A percentile compares a stretch with the other conserved stretches of the same genome.
Evolutionary conservation across 2,888 invertebrate species (phyloP).

Genomic region (Adelphocoris suturalis): DNA sequence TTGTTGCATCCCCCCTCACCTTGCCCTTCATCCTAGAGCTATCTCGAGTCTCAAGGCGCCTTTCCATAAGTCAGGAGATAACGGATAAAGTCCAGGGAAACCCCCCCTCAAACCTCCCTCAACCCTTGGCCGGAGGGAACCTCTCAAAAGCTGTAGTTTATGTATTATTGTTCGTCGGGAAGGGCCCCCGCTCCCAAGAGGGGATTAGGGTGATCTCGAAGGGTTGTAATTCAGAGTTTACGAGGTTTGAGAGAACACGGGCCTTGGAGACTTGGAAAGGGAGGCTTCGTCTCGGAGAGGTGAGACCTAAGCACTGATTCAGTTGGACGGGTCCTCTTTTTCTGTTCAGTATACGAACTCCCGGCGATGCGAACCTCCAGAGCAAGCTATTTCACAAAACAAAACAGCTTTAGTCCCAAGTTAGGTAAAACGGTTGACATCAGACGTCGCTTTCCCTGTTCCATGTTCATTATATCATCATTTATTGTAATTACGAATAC

Average conservation of each 20-base stretch:
- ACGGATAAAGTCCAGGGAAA: not conserved
- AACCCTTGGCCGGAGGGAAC: not conserved
- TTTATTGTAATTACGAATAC: too few species aligned
- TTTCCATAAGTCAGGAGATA: slow-evolving; percentile 32
- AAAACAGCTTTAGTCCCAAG: too few species aligned
- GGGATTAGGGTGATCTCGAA: slow-evolving; percentile 16
- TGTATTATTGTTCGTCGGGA: slow-evolving; percentile 26
- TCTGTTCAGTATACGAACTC: too few species aligned
- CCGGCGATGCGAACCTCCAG: too few species aligned
- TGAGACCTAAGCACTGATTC: not conserved
- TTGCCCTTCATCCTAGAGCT: too few species aligned
- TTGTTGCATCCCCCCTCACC: not conserved
- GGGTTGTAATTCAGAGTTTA: slow-evolving; percentile 22
- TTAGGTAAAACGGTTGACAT: too few species aligned
- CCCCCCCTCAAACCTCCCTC: not conserved
- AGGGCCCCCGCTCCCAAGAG: not conserved
- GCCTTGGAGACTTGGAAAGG: not conserved
- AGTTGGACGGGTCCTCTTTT: too few species aligned
- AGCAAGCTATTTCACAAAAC: too few species aligned
- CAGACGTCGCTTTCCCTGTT: too few species aligned
- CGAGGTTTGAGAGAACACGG: not conserved
- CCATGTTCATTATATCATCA: too few species aligned
- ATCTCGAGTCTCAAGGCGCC: slow-evolving; percentile 13
- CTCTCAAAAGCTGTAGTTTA: slow-evolving; percentile 34
- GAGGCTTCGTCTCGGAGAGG: not conserved